phyloP scores from a whole-genome alignment of 2,113 vertebrate species.

The Sphaerodactylus townsendi region DNA sequence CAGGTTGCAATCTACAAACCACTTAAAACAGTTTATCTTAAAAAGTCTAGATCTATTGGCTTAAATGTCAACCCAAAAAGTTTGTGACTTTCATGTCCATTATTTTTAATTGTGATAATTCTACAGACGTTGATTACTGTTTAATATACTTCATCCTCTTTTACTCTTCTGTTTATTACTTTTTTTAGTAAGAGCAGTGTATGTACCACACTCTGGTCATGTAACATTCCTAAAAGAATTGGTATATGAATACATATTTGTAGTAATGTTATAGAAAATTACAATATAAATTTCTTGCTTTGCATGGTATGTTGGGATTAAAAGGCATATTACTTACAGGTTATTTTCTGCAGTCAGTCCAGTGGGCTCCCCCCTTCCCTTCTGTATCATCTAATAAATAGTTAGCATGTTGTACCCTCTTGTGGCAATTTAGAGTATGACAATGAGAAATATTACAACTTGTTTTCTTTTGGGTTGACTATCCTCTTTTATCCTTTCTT shows the following conservation, averaged over 20 bases:
- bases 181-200: not conserved
- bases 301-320: not conserved
- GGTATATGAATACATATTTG: not conserved
- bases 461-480: not conserved
- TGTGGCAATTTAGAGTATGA: slow-evolving; percentile 62
- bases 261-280: not conserved
- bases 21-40: not conserved
- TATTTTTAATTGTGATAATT: not conserved
- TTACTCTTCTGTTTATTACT: not conserved
- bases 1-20: not conserved
- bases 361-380: not conserved
- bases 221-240: not conserved
- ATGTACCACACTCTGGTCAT: not conserved
- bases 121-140: not conserved
- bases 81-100: not conserved
- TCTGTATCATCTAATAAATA: slow-evolving; percentile 27
- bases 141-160: not conserved
- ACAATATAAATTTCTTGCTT: not conserved
- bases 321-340: not conserved
- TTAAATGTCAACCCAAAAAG: not conserved
- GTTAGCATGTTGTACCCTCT: slow-evolving; percentile 66
- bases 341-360: not conserved
- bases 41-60: not conserved
- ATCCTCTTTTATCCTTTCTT: not conserved
- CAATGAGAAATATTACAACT: slow-evolving; percentile 23